Evolutionary conservation across 2,113 vertebrate species (phyloP), one percentile per base, ranked within the genome.

Genomic region (Mastomys coucha): DNA sequence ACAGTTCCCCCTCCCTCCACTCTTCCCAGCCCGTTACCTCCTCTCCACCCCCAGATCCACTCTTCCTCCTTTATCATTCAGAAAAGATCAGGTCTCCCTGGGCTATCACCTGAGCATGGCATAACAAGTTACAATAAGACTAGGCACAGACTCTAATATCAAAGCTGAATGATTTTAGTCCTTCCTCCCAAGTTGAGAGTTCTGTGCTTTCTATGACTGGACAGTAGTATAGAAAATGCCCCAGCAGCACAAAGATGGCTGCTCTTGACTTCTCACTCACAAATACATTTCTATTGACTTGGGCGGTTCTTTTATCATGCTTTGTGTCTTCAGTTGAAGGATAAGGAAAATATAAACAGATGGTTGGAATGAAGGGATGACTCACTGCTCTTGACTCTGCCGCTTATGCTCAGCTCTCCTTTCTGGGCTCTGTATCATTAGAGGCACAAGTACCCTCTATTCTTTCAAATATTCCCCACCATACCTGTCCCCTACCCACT

Each of bases 161-260:
- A 42, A 84, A 39, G 24, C n/a, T 42, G 14, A 13, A 28, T 9
- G 12, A 49, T 58, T 93, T 97, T 36, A 39, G 26, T 26, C 65
- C 70, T 96, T 95, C 70, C 49, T 84, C 36, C 39, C 7, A 4
- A 86, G n/a, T 85, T 96, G 56, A 88, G 49, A 86, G 75, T 89
- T 93, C 85, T 95, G 0, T 78, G 19, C 70, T 89, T 86, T 94
- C 91, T 92, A 2, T 1, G 10, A 65, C 60, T 63, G 6, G 42
- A 51, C 2, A 16, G 80, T 42, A 90, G 88, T 67, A 26, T n/a
- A 58, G 45, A 92, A 93, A 93, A 96, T 69, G 82, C 91, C 19
- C 49, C 73, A 39, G 76, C 73, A 87, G 92, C 86, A 78, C 77
- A 91, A 85, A 86, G 72, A 78, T 65, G 67, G 45, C 31, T 86